These are phyloP conservation scores for Amblyopsis rosae DNA, from an alignment of 2,113 vertebrate genomes.

Conservation along the genomic window DNA sequence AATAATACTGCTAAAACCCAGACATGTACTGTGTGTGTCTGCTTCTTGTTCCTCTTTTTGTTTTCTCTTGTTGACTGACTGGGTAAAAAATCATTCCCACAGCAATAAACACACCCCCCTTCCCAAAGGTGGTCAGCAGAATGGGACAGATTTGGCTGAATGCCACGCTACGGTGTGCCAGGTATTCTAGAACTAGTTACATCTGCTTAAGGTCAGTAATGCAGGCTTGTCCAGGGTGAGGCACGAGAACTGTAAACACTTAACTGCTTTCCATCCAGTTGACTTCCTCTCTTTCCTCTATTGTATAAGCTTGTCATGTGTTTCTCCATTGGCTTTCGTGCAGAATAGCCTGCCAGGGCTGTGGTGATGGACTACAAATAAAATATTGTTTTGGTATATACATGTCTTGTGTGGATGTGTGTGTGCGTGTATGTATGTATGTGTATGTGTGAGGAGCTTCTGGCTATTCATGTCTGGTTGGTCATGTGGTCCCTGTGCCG, in stretches of 20 bases:
- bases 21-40: slow-evolving; percentile 65
- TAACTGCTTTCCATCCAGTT: slow-evolving; percentile 78
- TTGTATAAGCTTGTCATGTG: slow-evolving; percentile 98
- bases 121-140: slow-evolving; percentile 57
- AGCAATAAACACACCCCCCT: slow-evolving; percentile 62
- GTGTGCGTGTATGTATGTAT: background rate
- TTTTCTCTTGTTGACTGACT: slow-evolving; percentile 67
- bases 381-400: slow-evolving; percentile 96
- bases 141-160: slow-evolving; percentile 59
- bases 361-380: slow-evolving; percentile 99
- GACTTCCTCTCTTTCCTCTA: slow-evolving; percentile 85
- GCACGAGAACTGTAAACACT: slow-evolving; percentile 69
- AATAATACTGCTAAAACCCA: slow-evolving; percentile 67
- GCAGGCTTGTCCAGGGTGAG: slow-evolving; percentile 52
- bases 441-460: background rate
- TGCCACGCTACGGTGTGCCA: slow-evolving; percentile 57
- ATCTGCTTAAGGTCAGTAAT: slow-evolving; percentile 54
- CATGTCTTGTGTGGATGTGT: slow-evolving; percentile 45
- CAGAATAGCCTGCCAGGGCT: slow-evolving; percentile 83
- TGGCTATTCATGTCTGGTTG: slow-evolving; percentile 25
- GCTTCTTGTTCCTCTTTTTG: slow-evolving; percentile 68
- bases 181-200: slow-evolving; percentile 67
- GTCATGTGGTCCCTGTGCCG: slow-evolving; percentile 15
- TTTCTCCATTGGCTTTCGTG: slow-evolving; percentile 99
- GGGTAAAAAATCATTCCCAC: slow-evolving; percentile 76